These are phyloP conservation scores for Choreutis nemorana DNA, from an alignment of 2,888 invertebrate genomes.

Conservation along the genomic window DNA sequence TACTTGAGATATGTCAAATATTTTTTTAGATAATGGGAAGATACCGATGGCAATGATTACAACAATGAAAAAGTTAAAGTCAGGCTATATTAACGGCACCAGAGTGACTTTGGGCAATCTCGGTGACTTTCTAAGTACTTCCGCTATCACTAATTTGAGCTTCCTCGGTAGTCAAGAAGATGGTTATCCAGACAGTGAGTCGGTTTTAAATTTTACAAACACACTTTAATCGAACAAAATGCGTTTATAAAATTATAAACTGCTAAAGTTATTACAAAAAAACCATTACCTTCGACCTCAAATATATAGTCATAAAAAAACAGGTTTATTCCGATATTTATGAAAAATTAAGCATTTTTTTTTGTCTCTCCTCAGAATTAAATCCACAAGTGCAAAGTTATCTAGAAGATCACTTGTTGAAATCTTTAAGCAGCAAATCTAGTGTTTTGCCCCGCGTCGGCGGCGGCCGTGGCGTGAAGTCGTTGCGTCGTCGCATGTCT, in stretches of 20 bases:
- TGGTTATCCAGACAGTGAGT: constrained; percentile 85
- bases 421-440: constrained; percentile 78
- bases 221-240: too few relatives aligned
- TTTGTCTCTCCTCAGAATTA: constrained; percentile 58
- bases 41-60: constrained; percentile 95
- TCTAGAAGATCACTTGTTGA: constrained; percentile 84
- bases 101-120: constrained; percentile 95
- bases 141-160: constrained; percentile 96
- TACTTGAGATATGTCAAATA: constrained; percentile 1
- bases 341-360: too few relatives aligned
- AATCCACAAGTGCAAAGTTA: constrained; percentile 87
- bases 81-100: constrained; percentile 99
- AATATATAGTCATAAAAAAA: too few relatives aligned
- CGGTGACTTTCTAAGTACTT: constrained; percentile 95
- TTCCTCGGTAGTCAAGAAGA: constrained; percentile 94
- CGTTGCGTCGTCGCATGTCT: constrained; percentile 79
- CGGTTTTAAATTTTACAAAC: not conserved
- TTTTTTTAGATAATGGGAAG: constrained; percentile 82
- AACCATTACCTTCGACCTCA: too few relatives aligned
- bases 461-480: constrained; percentile 56
- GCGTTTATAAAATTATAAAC: too few relatives aligned
- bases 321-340: not conserved
- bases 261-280: too few relatives aligned
- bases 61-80: constrained; percentile 97
- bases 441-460: constrained; percentile 69